A percentile compares a stretch with the other conserved stretches of the same genome.
phyloP scores from a whole-genome alignment of 2,113 vertebrate species.

The Myodes glareolus region DNA sequence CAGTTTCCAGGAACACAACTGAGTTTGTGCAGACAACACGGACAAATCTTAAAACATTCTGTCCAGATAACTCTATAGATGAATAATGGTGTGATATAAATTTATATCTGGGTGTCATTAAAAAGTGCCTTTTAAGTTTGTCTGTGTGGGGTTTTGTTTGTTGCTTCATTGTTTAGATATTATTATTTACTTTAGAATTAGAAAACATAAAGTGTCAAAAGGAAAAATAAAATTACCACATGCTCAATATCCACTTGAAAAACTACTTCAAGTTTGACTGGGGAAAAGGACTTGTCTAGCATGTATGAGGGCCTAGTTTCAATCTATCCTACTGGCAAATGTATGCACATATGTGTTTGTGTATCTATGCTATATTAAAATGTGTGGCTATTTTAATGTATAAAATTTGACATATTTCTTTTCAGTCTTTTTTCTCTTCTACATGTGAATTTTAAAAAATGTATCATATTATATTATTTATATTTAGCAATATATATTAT shows the following conservation, averaged over 20 bases:
- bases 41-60: not conserved
- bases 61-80: not conserved
- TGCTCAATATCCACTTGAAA: not conserved
- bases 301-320: not conserved
- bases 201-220: conserved; percentile 8
- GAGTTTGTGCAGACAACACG: not conserved
- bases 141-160: not conserved
- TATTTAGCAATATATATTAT: not conserved
- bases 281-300: not conserved
- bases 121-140: not conserved
- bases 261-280: not conserved
- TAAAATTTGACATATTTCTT: conserved; percentile 17
- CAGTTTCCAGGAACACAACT: not conserved
- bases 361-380: not conserved
- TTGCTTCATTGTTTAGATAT: conserved; percentile 3
- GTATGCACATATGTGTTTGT: not conserved
- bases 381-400: not conserved
- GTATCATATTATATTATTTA: not conserved
- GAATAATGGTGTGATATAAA: not conserved
- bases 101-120: not conserved
- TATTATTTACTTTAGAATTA: conserved; percentile 12
- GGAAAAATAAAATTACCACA: conserved; percentile 37
- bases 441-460: not conserved
- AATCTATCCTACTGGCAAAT: not conserved
- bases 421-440: conserved; percentile 15